Percentiles rank a stretch among this genome's conserved stretches.
Evolutionary conservation across 2,888 invertebrate genomes (phyloP).

Genomic region (Phortica magna): DNA sequence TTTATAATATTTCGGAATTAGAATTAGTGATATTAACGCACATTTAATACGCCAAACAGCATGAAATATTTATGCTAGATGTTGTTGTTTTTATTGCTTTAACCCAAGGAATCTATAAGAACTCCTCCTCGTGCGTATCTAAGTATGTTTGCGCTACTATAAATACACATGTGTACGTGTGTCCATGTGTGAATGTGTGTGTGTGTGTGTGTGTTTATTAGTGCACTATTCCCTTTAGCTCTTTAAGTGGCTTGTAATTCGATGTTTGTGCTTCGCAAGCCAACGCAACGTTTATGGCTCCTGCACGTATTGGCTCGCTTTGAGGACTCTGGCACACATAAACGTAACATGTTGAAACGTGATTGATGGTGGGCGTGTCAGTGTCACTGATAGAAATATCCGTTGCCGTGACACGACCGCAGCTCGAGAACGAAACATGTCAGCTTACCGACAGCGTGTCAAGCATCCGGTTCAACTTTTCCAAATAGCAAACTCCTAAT

Average conservation of each 20-base stretch:
- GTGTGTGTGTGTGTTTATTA: neutral
- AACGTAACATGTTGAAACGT: neutral
- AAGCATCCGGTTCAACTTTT: neutral
- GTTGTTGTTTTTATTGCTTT: constrained; percentile 2
- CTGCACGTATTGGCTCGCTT: neutral
- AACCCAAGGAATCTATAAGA: too few relatives aligned
- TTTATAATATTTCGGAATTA: neutral
- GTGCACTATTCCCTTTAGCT: neutral
- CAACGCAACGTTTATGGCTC: neutral
- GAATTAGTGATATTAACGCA: neutral
- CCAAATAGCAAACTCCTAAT: too few relatives aligned
- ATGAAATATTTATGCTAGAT: neutral
- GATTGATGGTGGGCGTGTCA: neutral
- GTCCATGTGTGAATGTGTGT: neutral
- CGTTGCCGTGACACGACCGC: neutral
- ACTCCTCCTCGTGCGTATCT: too few relatives aligned
- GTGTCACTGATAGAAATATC: neutral
- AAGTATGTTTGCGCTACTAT: neutral
- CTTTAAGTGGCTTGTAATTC: neutral
- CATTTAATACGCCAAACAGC: neutral
- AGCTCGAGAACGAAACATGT: neutral
- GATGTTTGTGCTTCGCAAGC: neutral
- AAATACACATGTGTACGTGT: neutral
- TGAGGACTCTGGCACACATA: neutral
- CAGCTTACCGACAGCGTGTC: neutral